Evolutionary conservation across 2,797 vertebrate genomes (phyloP).

Genomic region (Furcifer pardalis): DNA sequence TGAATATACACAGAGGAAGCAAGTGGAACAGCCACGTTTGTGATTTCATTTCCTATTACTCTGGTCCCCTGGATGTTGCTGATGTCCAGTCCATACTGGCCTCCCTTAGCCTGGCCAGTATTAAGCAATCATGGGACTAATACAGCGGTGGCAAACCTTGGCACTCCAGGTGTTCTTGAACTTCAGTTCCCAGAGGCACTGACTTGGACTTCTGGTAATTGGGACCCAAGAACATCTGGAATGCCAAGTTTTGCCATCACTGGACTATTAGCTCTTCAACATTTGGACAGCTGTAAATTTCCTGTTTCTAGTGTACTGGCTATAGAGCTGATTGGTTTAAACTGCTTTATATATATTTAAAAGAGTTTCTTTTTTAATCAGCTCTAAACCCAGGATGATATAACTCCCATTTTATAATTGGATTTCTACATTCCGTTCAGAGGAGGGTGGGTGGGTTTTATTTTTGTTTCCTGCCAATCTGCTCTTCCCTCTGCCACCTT

Average conservation of each 20-base stretch:
- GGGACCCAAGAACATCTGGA: too few species aligned
- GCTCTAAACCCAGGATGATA: neutral
- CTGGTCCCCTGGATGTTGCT: neutral
- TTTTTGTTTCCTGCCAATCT: neutral
- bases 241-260: too few species aligned
- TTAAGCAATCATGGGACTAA: neutral
- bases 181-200: too few species aligned
- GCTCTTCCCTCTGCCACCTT: neutral
- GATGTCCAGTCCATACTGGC: neutral
- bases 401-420: neutral
- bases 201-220: too few species aligned
- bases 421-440: fast-evolving
- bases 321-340: neutral
- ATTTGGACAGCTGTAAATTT: neutral
- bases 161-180: too few species aligned
- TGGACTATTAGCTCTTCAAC: neutral
- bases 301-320: neutral
- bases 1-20: neutral
- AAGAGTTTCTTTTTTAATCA: constrained; percentile 1
- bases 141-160: too few species aligned
- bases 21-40: neutral
- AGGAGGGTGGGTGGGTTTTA: neutral
- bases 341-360: neutral
- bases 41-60: neutral
- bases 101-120: neutral